phyloP scores from a whole-genome alignment of 1,140 invertebrate species.

The Euwallacea fornicatus region DNA sequence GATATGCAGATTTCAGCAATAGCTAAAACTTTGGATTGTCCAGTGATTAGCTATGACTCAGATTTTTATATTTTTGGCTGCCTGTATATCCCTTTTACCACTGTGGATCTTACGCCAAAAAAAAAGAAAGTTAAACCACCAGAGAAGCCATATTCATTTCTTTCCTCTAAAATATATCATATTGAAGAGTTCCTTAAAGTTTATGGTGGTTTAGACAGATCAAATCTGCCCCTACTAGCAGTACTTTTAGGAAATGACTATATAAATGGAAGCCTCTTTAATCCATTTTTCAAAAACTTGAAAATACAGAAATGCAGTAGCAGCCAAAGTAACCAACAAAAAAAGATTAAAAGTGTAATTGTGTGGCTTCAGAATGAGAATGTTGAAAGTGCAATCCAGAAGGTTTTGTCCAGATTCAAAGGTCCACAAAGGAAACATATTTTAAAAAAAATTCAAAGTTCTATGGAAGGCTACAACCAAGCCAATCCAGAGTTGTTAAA shows the following conservation, averaged over 20 bases:
- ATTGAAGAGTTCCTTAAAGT: constrained; percentile 66
- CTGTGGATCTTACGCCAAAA: constrained; percentile 50
- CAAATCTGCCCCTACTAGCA: constrained; percentile 75
- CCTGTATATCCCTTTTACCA: constrained; percentile 76
- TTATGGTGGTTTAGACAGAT: constrained; percentile 66
- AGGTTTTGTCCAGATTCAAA: constrained; percentile 64
- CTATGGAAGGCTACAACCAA: constrained; percentile 65
- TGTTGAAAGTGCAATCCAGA: constrained; percentile 67
- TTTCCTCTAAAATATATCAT: constrained; percentile 72
- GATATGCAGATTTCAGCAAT: constrained; percentile 81
- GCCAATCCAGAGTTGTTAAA: constrained; percentile 59
- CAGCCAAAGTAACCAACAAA: constrained; percentile 60
- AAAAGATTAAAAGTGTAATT: constrained; percentile 67
- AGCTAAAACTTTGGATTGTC: constrained; percentile 74
- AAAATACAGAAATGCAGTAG: constrained; percentile 63
- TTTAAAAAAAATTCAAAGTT: constrained; percentile 60
- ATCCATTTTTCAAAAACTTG: constrained; percentile 68
- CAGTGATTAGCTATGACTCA: constrained; percentile 85
- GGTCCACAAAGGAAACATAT: constrained; percentile 58
- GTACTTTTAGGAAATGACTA: constrained; percentile 87
- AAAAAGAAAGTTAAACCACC: constrained; percentile 29
- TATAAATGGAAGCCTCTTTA: constrained; percentile 68
- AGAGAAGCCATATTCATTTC: constrained; percentile 51
- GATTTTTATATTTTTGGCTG: constrained; percentile 90
- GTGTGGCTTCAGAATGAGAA: constrained; percentile 73